Base-by-base conservation (phyloP, 2,797 vertebrate species). In the Erethizon dorsatum region DNA sequence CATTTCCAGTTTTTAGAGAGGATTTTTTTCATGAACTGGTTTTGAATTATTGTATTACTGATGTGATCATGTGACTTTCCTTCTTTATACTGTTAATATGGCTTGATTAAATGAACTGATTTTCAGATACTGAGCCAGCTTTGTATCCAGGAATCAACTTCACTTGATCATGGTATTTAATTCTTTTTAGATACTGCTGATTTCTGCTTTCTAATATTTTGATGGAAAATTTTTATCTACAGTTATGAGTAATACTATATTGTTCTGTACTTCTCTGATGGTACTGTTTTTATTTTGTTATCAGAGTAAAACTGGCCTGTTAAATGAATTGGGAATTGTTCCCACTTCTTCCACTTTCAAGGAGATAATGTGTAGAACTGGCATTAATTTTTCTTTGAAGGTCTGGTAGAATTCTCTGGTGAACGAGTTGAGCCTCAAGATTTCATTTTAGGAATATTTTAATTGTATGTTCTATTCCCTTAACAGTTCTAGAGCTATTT, bases 121-220 rank as follows among this genome's bases (percentile, higher is more conserved):
- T 61, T 77, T 71, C 54, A 59, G 41, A 57, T n/a, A 41, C 14
- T 56, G n/a, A 87, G 41, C 24, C 14, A 11, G 18, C 1, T 31
- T 75, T 47, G 12, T 31, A 61, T 26, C 11, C 28, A 75, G 6
- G 54, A 73, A 75, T 31, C 69, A 59, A 88, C 28, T 59, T 41
- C 71, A 61, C 6, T 50, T 59, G 56, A 57, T 17, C 71, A 77
- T 13, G 7, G 18, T 75, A 45, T 11, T 24, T 15, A 61, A n/a
- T 77, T 50, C 41, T 75, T 75, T 75, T 77, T 77, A 77, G 45
- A 50, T 77, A 77, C 50, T 77, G 24, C 41, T 71, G 28, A 71
- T 26, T 75, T 63, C 33, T 71, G 37, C 41, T 69, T 87, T 77
- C 69, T 80, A 69, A 18, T 61, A 94, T 54, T 90, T 90, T 79